These are phyloP conservation scores for Dendronephthya gigantea DNA, from an alignment of 64 coral and sea anemone species.

Conservation along the genomic window DNA sequence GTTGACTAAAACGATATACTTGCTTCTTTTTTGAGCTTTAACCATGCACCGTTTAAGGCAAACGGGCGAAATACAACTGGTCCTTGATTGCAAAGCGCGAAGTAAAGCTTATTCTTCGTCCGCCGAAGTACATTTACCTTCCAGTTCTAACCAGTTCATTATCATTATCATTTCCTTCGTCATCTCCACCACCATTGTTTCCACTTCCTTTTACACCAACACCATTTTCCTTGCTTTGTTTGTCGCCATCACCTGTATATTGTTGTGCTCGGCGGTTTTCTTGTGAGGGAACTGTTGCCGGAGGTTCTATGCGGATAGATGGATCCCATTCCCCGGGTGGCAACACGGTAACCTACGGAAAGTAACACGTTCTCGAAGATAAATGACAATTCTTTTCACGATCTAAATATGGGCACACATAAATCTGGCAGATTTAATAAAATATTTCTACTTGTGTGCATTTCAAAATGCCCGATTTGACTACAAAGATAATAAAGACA, in stretches of 20 bases:
- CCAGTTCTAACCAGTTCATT: slow-evolving; percentile 85
- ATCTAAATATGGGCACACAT: too few relatives aligned
- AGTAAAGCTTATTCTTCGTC: too few relatives aligned
- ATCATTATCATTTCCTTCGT: slow-evolving; percentile 61
- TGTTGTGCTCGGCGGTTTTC: slow-evolving; percentile 54
- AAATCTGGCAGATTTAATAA: too few relatives aligned
- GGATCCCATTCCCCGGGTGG: slow-evolving; percentile 99
- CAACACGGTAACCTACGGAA: slow-evolving; percentile 73
- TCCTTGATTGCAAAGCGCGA: too few relatives aligned
- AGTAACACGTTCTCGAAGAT: too few relatives aligned
- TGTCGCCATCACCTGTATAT: background rate
- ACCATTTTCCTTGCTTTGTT: background rate
- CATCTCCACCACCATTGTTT: slow-evolving; percentile 31
- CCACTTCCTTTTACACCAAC: background rate
- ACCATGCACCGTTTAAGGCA: too few relatives aligned
- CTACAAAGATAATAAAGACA: too few relatives aligned
- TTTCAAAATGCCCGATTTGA: too few relatives aligned
- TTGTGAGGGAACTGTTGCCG: slow-evolving; percentile 59
- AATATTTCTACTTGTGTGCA: too few relatives aligned
- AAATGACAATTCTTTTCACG: background rate
- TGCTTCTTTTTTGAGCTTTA: too few relatives aligned
- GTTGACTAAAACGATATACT: too few relatives aligned
- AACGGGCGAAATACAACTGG: too few relatives aligned
- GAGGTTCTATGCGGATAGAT: slow-evolving; percentile 84
- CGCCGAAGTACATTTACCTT: slow-evolving; percentile 64